Evolutionary conservation across 2,113 vertebrate genomes (phyloP), one percentile per base, ranked within the genome.

Genomic region (Rhinopomastus cyanomelas): DNA sequence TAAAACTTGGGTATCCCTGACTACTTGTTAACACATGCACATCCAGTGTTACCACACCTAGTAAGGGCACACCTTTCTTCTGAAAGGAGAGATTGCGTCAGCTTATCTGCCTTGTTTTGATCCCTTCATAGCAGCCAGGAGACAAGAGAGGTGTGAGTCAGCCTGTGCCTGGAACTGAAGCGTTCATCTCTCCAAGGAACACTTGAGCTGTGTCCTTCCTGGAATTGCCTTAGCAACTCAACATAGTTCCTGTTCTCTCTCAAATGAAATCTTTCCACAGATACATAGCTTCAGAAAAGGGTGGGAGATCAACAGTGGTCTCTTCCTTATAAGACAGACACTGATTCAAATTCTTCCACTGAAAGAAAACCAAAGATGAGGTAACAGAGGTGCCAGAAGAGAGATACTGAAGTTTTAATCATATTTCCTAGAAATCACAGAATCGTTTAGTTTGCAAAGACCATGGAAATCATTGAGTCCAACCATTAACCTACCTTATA

Each of bases 21-120:
- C 52, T 12, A 1, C 74, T 53, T 12, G 21, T 67, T 72, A 48
- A 14, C 16, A 9, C 2, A 1, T 15, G 19, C 16, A 6, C 0
- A 0, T 37, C 48, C 25, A 34, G 27, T 8, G 32, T 39, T 48
- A 30, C 22, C 22, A 52, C 19, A 26, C 6, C 0, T 19, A 48
- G 0, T 19, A 21, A 13, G 7, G 52, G 20, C 13, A 51, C 25
- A 15, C 6, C 4, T 16, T 68, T 8, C 25, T 71, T 72, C 52
- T 49, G 61, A 67, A 62, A 26, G 30, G n/a, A 57, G 27, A 16
- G 6, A 16, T 81, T 90, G 49, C 44, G 56, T 68, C 37, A 75
- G 26, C 4, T 39, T 68, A 4, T 39, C 46, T 84, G 16, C 19
- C 44, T 68, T 79, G 17, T 37, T 75, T 64, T 3, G 1, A 5